Evolutionary conservation across 2,888 invertebrate species (phyloP).

Genomic region (Drosophila nr. fundita): DNA sequence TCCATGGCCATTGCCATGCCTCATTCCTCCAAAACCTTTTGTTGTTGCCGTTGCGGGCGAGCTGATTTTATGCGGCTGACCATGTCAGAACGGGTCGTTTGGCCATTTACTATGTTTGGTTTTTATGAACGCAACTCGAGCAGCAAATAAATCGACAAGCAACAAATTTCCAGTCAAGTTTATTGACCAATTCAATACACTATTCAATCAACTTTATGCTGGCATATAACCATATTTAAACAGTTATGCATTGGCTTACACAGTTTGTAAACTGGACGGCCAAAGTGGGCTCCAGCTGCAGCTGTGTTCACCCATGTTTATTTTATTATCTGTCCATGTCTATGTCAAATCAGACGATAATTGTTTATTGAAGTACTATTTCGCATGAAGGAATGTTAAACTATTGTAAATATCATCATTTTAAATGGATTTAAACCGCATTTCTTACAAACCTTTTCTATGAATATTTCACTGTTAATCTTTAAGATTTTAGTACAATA

Average conservation of each 20-base stretch:
- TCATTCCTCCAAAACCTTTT: slow-evolving; percentile 36
- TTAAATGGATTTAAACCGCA: background rate
- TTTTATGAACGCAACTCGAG: slow-evolving; percentile 54
- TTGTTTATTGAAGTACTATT: background rate
- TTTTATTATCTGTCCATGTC: background rate
- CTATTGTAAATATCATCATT: background rate
- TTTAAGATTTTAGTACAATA: no score
- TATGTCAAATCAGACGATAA: background rate
- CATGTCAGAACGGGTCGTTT: slow-evolving; percentile 62
- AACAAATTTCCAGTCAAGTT: slow-evolving; percentile 1
- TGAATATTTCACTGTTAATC: no score
- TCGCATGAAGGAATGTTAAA: background rate
- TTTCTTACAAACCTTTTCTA: background rate
- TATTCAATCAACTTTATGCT: slow-evolving; percentile 4
- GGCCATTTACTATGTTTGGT: slow-evolving; percentile 65
- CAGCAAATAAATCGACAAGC: slow-evolving; percentile 33
- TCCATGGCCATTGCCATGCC: slow-evolving; percentile 1
- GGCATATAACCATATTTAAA: background rate
- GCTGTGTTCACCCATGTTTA: background rate
- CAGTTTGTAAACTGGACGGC: background rate
- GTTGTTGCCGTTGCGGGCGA: slow-evolving; percentile 66
- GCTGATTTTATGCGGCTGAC: slow-evolving; percentile 74
- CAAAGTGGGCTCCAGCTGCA: background rate
- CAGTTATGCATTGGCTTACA: background rate
- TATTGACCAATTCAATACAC: slow-evolving; percentile 36